phyloP scores from a whole-genome alignment of 1,140 invertebrate species.

The Bilobella aurantiaca region DNA sequence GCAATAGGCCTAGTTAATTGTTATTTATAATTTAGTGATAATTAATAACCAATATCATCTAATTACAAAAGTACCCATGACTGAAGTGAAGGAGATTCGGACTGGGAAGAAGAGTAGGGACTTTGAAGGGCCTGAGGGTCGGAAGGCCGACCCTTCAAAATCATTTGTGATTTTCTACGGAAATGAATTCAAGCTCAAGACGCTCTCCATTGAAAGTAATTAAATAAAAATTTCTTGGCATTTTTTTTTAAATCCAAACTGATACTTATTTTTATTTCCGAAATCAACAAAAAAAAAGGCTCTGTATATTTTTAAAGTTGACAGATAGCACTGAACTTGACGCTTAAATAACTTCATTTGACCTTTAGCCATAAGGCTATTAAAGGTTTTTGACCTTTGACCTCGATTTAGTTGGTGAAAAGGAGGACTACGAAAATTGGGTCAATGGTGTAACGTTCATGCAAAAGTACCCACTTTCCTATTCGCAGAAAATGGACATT shows the following conservation, averaged over 20 bases:
- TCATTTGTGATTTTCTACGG: slow-evolving; percentile 88
- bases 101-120: slow-evolving; percentile 77
- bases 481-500: slow-evolving; percentile 11
- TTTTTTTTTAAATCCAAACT: too few relatives aligned
- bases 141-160: slow-evolving; percentile 59
- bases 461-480: slow-evolving; percentile 13
- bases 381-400: too few relatives aligned
- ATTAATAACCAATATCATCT: neutral
- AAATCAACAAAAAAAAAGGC: too few relatives aligned
- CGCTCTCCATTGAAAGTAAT: slow-evolving; percentile 73
- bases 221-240: slow-evolving; percentile 11
- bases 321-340: too few relatives aligned
- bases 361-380: too few relatives aligned
- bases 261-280: too few relatives aligned
- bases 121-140: slow-evolving; percentile 81
- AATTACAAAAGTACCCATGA: slow-evolving; percentile 41
- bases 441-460: slow-evolving; percentile 14
- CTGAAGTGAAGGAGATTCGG: slow-evolving; percentile 80
- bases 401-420: too few relatives aligned
- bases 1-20: neutral
- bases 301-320: too few relatives aligned
- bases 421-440: slow-evolving; percentile 21
- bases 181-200: slow-evolving; percentile 75
- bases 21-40: neutral
- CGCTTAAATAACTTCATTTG: too few relatives aligned